phyloP scores from a whole-genome alignment of 2,797 vertebrate genomes.

The Myotis vivesi region DNA sequence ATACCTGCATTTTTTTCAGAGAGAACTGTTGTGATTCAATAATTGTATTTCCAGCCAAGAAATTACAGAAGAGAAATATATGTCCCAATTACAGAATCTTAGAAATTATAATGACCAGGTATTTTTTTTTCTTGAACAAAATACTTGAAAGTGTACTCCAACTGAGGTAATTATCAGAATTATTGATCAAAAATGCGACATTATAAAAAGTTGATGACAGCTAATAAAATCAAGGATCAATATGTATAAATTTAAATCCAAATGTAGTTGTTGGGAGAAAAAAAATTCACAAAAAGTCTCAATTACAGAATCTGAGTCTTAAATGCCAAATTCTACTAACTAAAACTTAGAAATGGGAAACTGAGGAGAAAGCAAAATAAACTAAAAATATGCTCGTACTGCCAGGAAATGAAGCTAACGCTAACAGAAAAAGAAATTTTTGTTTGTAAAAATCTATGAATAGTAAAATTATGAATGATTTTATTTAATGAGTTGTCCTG shows the following conservation, averaged over 20 bases:
- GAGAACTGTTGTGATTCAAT: neutral
- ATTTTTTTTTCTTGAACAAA: neutral
- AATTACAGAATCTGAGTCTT: neutral
- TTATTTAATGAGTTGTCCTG: neutral
- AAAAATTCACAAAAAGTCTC: neutral
- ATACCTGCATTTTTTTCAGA: neutral
- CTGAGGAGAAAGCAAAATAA: neutral
- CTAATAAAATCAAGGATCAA: neutral
- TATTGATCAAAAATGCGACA: neutral
- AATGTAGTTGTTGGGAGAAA: neutral
- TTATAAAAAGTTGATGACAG: neutral
- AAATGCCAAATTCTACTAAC: neutral
- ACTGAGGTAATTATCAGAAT: neutral
- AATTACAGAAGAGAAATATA: conserved; percentile 13
- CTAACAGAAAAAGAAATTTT: neutral
- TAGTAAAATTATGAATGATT: neutral
- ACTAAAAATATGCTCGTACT: neutral
- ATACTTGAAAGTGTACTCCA: neutral
- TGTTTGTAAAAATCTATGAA: neutral
- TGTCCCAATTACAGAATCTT: neutral
- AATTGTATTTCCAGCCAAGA: neutral
- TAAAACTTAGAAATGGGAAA: neutral
- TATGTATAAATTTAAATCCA: neutral
- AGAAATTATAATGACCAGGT: neutral
- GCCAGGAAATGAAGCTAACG: neutral